A percentile compares a stretch with the other conserved stretches of the same genome.
These are phyloP conservation scores for Hippopotamus amphibius DNA, from an alignment of 2,113 vertebrate genomes.

Conservation along the genomic window DNA sequence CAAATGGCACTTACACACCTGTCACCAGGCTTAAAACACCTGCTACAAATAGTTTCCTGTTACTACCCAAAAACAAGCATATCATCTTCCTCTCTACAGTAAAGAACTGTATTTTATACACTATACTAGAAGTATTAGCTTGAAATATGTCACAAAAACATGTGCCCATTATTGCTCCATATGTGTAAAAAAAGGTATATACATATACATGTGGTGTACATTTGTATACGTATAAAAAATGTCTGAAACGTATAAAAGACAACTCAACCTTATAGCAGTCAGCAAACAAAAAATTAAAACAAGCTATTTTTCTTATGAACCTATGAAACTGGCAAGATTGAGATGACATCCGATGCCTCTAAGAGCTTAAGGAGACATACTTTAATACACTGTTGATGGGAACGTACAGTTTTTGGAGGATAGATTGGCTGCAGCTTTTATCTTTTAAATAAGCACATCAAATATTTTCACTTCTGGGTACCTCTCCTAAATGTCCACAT, in stretches of 20 bases:
- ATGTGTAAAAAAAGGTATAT: neutral
- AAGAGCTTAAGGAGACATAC: neutral
- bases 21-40: constrained; percentile 60
- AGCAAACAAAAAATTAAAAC: neutral
- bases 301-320: neutral
- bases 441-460: neutral
- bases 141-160: constrained; percentile 10
- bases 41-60: constrained; percentile 49
- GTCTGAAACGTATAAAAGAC: neutral
- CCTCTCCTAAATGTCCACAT: neutral
- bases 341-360: neutral
- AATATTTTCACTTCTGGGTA: constrained; percentile 1
- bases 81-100: neutral
- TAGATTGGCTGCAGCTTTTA: neutral
- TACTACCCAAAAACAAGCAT: neutral
- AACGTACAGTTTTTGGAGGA: neutral
- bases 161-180: neutral
- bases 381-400: neutral
- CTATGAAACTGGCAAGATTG: neutral
- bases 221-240: neutral
- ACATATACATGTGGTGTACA: neutral
- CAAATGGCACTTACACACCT: constrained; percentile 56
- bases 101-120: neutral
- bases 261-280: neutral
- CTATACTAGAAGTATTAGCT: neutral